Evolutionary conservation across 2,113 vertebrate genomes (phyloP), one percentile per base, ranked within the genome.

Genomic region (Lichenostomus cassidix): DNA sequence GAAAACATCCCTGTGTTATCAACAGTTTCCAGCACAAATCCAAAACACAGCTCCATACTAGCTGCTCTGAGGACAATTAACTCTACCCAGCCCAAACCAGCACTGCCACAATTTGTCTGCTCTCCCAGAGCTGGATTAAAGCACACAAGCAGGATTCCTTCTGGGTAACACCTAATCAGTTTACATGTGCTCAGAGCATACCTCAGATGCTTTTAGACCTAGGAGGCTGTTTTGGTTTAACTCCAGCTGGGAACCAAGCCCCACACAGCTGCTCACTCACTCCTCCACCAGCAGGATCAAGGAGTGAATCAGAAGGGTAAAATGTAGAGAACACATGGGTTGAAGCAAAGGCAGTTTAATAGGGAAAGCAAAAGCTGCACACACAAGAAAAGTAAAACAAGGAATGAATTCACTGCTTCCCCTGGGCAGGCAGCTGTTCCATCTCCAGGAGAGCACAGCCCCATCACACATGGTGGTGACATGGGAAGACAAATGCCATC

Each of bases 101-200:
- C 24, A 27, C 29, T 65, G 10, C 12, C 39, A 52, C 4, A 2
- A 19, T 14, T 5, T 53, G 8, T 33, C 12, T 25, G 17, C 7
- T 74, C 31, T 84, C 14, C 3, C 22, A 41, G 14, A 4, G 15
- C 35, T 47, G 37, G 50, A 53, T 64, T 20, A 81, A 37, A 74
- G 37, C 5, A 49, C 22, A 70, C 8, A 65, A 44, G 3, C 31
- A 58, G 28, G 5, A 62, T 83, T 89, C 24, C 55, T 87, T 73
- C 55, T 50, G 33, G 11, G 23, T 49, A 83, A 5, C 44, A 39
- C 21, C 20, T 21, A 44, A 41, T 7, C 0, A 1, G 8, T 39
- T 8, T 1, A 0, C 0, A 0, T 14, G 20, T 63, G 8, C 33
- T 59, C 39, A 68, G 39, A 52, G 15, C 17, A 63, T 20, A 19